Conservation (phyloP, 2,113 vertebrate species). For the Cercocebus atys region DNA sequence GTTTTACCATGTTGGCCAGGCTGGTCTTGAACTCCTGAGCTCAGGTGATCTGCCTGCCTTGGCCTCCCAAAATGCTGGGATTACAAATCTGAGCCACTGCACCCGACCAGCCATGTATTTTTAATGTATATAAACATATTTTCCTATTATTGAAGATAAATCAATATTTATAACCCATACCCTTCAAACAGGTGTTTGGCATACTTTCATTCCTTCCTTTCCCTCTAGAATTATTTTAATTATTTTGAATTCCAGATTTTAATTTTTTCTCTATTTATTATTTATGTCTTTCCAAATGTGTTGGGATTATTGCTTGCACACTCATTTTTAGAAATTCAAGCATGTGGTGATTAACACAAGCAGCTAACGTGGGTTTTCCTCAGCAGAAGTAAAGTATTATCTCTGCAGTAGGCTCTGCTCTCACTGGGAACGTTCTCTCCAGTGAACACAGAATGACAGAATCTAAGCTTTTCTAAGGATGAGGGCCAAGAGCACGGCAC, state of each 20-base stretch:
- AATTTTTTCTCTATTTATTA: background rate
- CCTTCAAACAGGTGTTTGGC: background rate
- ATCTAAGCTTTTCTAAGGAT: background rate
- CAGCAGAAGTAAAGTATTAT: background rate
- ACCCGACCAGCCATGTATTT: background rate
- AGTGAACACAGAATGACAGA: background rate
- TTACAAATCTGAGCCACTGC: no score
- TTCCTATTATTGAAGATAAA: slow-evolving; percentile 19
- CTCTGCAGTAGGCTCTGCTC: background rate
- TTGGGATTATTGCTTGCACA: background rate
- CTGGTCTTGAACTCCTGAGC: no score
- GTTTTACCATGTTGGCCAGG: no score
- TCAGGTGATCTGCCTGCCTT: no score
- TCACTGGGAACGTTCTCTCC: background rate
- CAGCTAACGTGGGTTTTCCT: background rate
- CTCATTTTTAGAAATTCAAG: background rate
- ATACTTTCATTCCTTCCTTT: background rate
- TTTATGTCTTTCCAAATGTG: background rate
- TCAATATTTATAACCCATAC: background rate
- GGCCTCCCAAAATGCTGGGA: no score
- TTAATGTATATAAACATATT: background rate
- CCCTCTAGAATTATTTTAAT: background rate
- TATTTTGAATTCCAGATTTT: background rate
- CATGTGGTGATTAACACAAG: background rate
- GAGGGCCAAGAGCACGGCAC: background rate